phyloP scores from a whole-genome alignment of 2,113 vertebrate species.

The Oncorhynchus masou region DNA sequence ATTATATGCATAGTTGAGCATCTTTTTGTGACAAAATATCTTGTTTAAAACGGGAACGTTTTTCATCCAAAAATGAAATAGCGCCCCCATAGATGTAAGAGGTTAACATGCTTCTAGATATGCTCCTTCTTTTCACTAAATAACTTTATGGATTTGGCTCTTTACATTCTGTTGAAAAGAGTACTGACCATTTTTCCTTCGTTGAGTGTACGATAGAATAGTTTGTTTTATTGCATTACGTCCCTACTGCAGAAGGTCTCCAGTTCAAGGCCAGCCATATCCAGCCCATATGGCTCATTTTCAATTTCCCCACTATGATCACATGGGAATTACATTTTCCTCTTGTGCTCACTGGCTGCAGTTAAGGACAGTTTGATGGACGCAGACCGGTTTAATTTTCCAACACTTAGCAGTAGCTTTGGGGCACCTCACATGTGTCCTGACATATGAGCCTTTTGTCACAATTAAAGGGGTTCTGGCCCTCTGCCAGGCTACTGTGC shows the following conservation, averaged over 20 bases:
- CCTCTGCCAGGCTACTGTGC: conserved; percentile 17
- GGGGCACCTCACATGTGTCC: conserved; percentile 24
- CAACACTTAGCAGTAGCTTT: conserved; percentile 39
- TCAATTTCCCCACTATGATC: conserved; percentile 23
- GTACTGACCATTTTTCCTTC: neutral
- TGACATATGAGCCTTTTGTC: conserved; percentile 35
- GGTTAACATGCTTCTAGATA: neutral
- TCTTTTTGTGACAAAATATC: too few relatives aligned
- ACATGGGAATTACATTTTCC: conserved; percentile 38
- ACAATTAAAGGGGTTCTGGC: conserved; percentile 29
- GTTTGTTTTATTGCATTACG: conserved; percentile 7
- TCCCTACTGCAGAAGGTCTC: neutral
- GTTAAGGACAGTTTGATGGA: conserved; percentile 10
- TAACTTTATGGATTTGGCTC: neutral
- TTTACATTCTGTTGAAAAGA: neutral
- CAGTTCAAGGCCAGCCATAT: conserved; percentile 3
- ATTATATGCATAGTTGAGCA: too few relatives aligned
- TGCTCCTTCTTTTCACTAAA: neutral
- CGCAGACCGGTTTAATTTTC: conserved; percentile 42
- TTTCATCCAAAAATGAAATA: too few relatives aligned
- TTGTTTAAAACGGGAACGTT: too few relatives aligned
- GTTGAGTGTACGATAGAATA: neutral
- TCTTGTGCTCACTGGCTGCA: conserved; percentile 26
- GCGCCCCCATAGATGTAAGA: too few relatives aligned
- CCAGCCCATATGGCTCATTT: conserved; percentile 3